Evolutionary conservation across 2,797 vertebrate species (phyloP), one percentile per base, ranked within the genome.

Genomic region (Clarias pachynema): DNA sequence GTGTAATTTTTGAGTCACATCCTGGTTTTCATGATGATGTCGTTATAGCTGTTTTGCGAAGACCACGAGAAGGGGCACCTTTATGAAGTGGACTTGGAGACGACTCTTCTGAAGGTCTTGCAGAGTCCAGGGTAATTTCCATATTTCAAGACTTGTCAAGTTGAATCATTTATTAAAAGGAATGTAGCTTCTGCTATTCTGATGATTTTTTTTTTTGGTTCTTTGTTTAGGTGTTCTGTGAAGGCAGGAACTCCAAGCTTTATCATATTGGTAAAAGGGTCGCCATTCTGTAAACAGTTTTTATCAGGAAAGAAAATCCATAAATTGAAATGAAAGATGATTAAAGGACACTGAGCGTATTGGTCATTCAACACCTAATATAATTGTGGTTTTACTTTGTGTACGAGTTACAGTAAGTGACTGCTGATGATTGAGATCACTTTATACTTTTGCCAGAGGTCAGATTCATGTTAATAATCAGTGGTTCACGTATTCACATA

Each of bases 1-100:
- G 12, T 78, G 44, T 26, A 10, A 24, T 26, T 73, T 62, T 62
- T 69, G 16, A 53, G 49, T 24, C 24, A 31, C 37, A 57, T 85
- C 22, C 69, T 56, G 5, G n/a, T 79, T 79, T 20, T 62, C 34
- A 49, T 44, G 53, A 69, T 18, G 29, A 49, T 59, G 24, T 65
- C 40, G 6, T 65, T 87, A 16, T 86, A 99, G 98, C 85, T 99
- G 73, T 99, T 96, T 87, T 99, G 97, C 94, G 98, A 99, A 91
- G 96, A 98, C 83, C 93, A 93, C 57, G 92, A 94, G 73, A 94
- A 91, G 84, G 93, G 93, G 86, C 94, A 94, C 0, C 91, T 98
- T 3, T 93, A 97, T 74, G 88, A 92, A 87, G 92, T 97, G 24
- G 86, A 95, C 88, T 92, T 92, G 20, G 88, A 94, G 15, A 91